Percentiles rank a stretch among this genome's conserved stretches.
Evolutionary conservation across 2,113 vertebrate species (phyloP).

Genomic region (Gnathonemus longibarbis): DNA sequence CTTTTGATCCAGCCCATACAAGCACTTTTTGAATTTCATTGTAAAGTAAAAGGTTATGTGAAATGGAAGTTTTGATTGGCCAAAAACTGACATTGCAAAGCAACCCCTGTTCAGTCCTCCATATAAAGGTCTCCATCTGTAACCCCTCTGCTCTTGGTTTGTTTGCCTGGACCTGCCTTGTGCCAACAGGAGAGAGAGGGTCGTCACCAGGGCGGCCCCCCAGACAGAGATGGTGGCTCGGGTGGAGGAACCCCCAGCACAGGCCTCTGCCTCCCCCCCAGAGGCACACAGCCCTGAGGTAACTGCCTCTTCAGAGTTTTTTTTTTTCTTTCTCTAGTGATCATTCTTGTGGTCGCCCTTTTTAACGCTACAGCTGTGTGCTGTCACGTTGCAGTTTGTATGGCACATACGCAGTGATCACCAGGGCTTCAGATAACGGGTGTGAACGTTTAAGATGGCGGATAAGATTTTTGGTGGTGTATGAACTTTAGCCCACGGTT

Average conservation of each 20-base stretch:
- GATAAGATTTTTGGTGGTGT: no score
- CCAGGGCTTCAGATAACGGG: not conserved
- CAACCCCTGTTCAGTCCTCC: not conserved
- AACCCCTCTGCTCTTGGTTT: not conserved
- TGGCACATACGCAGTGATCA: not conserved
- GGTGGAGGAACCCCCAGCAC: not conserved
- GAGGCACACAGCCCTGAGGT: not conserved
- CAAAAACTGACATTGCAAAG: not conserved
- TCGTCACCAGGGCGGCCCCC: not conserved
- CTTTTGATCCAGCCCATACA: not conserved
- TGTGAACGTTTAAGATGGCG: not conserved
- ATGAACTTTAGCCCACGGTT: not conserved
- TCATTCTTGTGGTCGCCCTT: not conserved
- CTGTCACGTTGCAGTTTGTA: no score
- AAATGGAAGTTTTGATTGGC: not conserved
- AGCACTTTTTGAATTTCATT: not conserved
- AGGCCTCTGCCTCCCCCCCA: not conserved
- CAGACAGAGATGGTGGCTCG: slow-evolving; percentile 12
- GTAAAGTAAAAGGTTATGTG: not conserved
- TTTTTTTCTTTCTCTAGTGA: not conserved
- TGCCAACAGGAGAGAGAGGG: not conserved
- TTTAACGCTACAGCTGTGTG: not conserved
- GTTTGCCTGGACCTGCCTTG: not conserved
- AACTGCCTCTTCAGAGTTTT: not conserved
- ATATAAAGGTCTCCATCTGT: not conserved